These are phyloP conservation scores for Lytechinus pictus DNA, from an alignment of 35 echinoderm and acorn worm species.

Conservation along the genomic window DNA sequence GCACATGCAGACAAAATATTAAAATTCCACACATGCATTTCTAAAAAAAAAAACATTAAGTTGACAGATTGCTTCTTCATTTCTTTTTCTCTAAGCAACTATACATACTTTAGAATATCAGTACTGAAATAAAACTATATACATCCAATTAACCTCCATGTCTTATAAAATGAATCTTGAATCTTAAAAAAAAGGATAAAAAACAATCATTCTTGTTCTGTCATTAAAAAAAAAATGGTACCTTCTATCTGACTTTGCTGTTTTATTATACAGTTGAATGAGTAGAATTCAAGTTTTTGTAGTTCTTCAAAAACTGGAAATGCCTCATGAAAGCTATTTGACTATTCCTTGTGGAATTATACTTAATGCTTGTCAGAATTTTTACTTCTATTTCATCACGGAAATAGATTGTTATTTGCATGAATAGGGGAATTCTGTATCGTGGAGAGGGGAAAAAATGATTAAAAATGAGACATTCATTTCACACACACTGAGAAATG, in stretches of 20 bases:
- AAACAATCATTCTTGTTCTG: background rate
- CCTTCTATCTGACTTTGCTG: background rate
- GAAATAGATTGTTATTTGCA: too few species aligned
- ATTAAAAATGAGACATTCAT: too few species aligned
- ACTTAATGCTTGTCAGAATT: too few species aligned
- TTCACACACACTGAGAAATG: too few species aligned
- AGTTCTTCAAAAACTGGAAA: too few species aligned
- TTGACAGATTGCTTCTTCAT: background rate
- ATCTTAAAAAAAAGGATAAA: background rate
- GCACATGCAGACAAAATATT: background rate
- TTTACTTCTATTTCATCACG: too few species aligned
- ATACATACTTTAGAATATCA: slow-evolving; percentile 7
- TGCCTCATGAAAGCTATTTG: too few species aligned
- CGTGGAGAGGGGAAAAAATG: too few species aligned
- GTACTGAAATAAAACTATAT: background rate
- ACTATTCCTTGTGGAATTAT: too few species aligned
- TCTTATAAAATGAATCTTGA: background rate
- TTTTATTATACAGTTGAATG: background rate
- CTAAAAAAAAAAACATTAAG: background rate
- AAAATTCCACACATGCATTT: background rate
- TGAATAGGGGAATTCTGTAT: too few species aligned
- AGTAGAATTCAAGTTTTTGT: too few species aligned
- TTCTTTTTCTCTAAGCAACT: background rate
- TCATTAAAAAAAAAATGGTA: background rate
- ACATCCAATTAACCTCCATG: background rate